Base-by-base conservation (phyloP, 2,888 invertebrate species). In the Augochlorella aurata region DNA sequence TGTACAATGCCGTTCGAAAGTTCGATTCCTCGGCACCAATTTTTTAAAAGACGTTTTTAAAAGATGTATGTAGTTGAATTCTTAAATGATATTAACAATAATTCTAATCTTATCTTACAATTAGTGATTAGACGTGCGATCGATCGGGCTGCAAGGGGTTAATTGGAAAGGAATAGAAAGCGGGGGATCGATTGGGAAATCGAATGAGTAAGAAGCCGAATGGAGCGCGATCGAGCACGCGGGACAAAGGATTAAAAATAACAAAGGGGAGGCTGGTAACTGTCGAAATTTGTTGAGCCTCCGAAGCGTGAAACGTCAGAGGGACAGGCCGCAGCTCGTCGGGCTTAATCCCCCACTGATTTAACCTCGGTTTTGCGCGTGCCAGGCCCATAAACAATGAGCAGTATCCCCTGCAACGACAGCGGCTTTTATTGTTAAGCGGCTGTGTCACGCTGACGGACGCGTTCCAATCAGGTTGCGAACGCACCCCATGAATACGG, bases 231-330 rank as follows among this genome's bases (percentile, higher is more conserved):
- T 44, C 65, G 65, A 21, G 12, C 38, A n/a, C 44, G n/a, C 44
- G n/a, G 58, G 44, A 65, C 65, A 47, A 61, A 47, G 21, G 63
- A 65, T 73, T 63, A 44, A 68, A 75, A 68, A 49, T 29, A 54
- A 38, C 75, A 69, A 38, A 47, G 38, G 21, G 29, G 47, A 38
- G 24, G 12, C 47, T 47, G 45, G 67, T 74, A 70, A 79, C 38
- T 61, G 67, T 82, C 81, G 74, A 85, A 87, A 79, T 79, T 81
- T 74, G 49, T 65, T 50, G 24, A 63, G 67, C 74, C 75, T 71
- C 79, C 74, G 77, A 72, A 85, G 77, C 89, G 82, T 88, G 85
- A 88, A 88, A 87, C 81, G 85, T 88, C 82, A 87, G 83, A 75
- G 81, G 78, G 82, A 73, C 78, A 74, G 81, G 80, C 82, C 54